Conservation (phyloP, 1,140 invertebrate genomes). For the Drosophila bocki region DNA sequence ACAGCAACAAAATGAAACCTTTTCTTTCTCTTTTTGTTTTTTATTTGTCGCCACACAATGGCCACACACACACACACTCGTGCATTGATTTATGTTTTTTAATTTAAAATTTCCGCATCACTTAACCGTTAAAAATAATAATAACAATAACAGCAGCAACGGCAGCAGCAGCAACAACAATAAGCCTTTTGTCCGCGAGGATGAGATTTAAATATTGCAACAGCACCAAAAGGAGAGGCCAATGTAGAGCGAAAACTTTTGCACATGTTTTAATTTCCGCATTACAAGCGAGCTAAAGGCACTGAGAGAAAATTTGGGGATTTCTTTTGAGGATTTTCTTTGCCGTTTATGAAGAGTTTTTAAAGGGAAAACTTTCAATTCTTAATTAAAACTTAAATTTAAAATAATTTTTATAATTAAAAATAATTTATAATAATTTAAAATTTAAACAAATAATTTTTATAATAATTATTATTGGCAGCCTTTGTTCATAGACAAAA, state of each 20-base stretch:
- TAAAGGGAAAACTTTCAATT: not conserved
- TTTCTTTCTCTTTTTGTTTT: slow-evolving; percentile 7
- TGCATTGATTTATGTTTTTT: slow-evolving; percentile 85
- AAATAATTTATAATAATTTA: too few species aligned
- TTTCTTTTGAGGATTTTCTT: too few species aligned
- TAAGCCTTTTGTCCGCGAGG: slow-evolving; percentile 55
- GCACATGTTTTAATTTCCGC: slow-evolving; percentile 81
- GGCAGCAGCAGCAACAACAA: slow-evolving; percentile 47
- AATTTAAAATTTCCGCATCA: slow-evolving; percentile 85
- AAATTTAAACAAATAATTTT: too few species aligned
- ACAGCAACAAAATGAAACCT: slow-evolving; percentile 71
- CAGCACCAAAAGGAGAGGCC: slow-evolving; percentile 14
- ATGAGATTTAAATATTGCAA: slow-evolving; percentile 75
- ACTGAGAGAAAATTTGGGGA: not conserved
- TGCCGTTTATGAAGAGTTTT: not conserved
- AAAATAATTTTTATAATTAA: too few species aligned
- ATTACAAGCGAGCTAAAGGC: slow-evolving; percentile 58
- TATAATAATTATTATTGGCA: too few species aligned
- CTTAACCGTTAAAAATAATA: slow-evolving; percentile 84
- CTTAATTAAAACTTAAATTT: too few species aligned
- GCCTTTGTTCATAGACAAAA: too few species aligned
- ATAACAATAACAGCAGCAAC: slow-evolving; percentile 52
- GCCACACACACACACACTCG: slow-evolving; percentile 39
- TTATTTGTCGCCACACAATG: slow-evolving; percentile 37
- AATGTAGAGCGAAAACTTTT: slow-evolving; percentile 61